These are phyloP conservation scores for Drosophila borealis DNA, from an alignment of 2,888 invertebrate genomes.

Conservation along the genomic window DNA sequence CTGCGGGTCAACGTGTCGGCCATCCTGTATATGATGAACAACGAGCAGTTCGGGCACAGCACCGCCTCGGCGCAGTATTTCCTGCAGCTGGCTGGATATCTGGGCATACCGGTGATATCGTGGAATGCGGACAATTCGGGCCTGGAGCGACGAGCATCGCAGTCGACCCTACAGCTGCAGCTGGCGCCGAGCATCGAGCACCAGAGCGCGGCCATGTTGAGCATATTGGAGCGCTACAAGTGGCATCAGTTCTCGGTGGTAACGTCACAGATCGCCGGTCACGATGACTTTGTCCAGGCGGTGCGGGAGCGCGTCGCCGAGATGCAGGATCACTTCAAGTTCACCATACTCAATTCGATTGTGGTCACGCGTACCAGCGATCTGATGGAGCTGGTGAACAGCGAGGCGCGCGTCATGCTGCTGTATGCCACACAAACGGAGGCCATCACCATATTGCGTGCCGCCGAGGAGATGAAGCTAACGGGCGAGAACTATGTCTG, in stretches of 20 bases:
- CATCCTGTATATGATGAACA: conserved; percentile 97
- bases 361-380: conserved; percentile 92
- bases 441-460: conserved; percentile 91
- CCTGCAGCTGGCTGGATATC: conserved; percentile 95
- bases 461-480: conserved; percentile 85
- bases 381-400: conserved; percentile 92
- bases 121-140: conserved; percentile 99
- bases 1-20: conserved; percentile 95
- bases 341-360: conserved; percentile 94
- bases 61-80: conserved; percentile 98
- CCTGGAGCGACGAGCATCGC: conserved; percentile 91
- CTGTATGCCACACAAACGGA: conserved; percentile 95
- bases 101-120: conserved; percentile 97
- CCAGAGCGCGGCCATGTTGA: conserved; percentile 97
- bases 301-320: conserved; percentile 94
- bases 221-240: conserved; percentile 96
- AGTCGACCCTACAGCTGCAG: conserved; percentile 95
- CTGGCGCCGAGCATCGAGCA: conserved; percentile 98
- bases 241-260: conserved; percentile 98
- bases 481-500: conserved; percentile 95
- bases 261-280: conserved; percentile 96
- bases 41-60: conserved; percentile 96
- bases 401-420: conserved; percentile 96
- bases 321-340: conserved; percentile 91
- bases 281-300: conserved; percentile 97